Evolutionary conservation across 2,888 invertebrate genomes (phyloP), one percentile per base, ranked within the genome.

Genomic region (Cheilosia scutellata): DNA sequence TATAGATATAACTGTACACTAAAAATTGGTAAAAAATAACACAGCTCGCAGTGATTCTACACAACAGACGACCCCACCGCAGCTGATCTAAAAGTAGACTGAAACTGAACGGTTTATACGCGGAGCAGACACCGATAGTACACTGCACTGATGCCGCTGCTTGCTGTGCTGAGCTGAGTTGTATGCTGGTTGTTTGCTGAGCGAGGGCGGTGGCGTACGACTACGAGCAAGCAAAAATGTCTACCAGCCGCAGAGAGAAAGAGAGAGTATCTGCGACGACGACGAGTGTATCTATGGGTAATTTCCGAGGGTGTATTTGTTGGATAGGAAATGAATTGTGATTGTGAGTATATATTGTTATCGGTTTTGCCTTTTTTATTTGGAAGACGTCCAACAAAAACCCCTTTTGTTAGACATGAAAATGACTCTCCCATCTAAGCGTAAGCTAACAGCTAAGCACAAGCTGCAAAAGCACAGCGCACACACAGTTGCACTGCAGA

Each of bases 41-140:
- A 80, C 80, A 82, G 76, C 76, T 66, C 71, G 76, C 76, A 77
- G 72, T 68, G 72, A 76, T 76, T 49, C 25, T 63, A 84, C 62
- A 70, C 68, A 44, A 82, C 47, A 75, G 60, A 89, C 90, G 89
- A 90, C 89, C 89, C 89, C 89, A 88, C 89, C 89, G 89, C 88
- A 90, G 89, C 89, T 89, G 89, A 90, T 89, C 89, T 88, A 88
- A 89, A 88, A 89, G 89, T 89, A 90, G 89, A 90, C 90, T 89
- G 88, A 89, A 80, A 90, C 89, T 89, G 88, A 89, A 80, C 66
- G 44, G 75, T 75, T 76, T 47, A 47, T 80, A 72, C 44, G 71
- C 71, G 66, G 65, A 11, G 37, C 37, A 37, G 37, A 77, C 68
- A 68, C 66, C 63, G 51, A 71, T 2, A 20, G 1, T 1, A 20